Evolutionary conservation across 2,888 invertebrate species (phyloP).

Genomic region (Cephus pygmeus): DNA sequence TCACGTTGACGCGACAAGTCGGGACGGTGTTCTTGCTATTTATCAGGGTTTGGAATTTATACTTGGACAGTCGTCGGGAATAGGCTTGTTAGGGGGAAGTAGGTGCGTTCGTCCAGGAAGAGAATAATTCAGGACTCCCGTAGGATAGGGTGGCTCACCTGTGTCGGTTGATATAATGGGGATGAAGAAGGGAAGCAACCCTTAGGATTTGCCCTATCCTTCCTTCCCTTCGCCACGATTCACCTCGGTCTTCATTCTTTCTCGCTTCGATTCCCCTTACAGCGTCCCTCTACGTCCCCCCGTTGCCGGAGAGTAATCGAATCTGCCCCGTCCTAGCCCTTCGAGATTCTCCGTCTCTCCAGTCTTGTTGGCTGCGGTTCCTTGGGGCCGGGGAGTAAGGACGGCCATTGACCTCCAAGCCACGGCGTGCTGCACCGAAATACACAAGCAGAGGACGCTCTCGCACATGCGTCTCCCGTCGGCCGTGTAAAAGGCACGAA

Average conservation of each 20-base stretch:
- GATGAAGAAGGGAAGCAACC: neutral
- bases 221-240: neutral
- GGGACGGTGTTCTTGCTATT: neutral
- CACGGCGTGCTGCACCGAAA: conserved; percentile 61
- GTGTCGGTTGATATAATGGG: neutral
- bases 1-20: neutral
- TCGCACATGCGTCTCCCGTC: conserved; percentile 51
- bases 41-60: neutral
- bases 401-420: conserved; percentile 66
- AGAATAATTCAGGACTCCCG: neutral
- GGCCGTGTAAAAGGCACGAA: conserved; percentile 35
- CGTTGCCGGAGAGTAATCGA: neutral
- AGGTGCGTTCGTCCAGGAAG: neutral
- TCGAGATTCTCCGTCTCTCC: conserved; percentile 23
- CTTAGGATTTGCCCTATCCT: neutral
- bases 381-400: conserved; percentile 64
- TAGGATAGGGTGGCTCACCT: neutral
- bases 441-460: conserved; percentile 53
- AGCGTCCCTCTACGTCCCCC: neutral
- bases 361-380: conserved; percentile 25
- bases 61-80: neutral
- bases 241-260: neutral
- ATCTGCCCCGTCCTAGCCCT: neutral
- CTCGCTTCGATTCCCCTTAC: conserved; percentile 26
- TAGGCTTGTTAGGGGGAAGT: neutral